A percentile compares a stretch with the other conserved stretches of the same genome.
phyloP scores from a whole-genome alignment of 2,113 vertebrate species.

The Rhynchopsitta pachyrhyncha region DNA sequence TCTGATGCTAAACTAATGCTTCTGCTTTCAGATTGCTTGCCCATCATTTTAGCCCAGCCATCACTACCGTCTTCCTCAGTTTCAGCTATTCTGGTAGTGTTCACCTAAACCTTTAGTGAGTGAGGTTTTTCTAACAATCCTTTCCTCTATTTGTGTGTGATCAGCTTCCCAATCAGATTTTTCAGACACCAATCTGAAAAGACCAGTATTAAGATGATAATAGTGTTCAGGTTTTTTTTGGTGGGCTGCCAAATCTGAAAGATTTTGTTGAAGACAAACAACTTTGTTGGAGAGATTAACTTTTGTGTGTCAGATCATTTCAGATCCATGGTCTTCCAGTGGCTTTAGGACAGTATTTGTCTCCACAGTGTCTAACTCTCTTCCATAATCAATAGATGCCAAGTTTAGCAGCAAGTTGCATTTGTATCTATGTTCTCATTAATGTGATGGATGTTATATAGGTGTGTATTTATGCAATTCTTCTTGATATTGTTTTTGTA shows the following conservation, averaged over 20 bases:
- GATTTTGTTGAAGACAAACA: neutral
- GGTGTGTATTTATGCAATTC: constrained; percentile 52
- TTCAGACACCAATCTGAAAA: neutral
- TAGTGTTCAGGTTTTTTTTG: neutral
- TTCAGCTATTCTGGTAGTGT: neutral
- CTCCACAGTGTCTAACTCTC: neutral
- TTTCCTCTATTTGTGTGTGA: neutral
- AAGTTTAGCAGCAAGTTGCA: neutral
- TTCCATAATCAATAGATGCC: constrained; percentile 28
- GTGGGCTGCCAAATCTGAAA: neutral
- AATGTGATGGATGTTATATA: constrained; percentile 25
- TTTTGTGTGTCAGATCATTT: neutral
- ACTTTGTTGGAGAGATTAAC: neutral
- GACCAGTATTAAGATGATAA: neutral
- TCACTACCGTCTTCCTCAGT: neutral
- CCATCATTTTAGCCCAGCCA: neutral
- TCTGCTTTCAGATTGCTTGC: neutral
- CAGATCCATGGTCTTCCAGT: neutral
- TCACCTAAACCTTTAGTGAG: neutral
- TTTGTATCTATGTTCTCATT: constrained; percentile 12
- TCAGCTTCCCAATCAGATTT: neutral
- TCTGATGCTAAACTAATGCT: neutral
- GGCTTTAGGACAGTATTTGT: constrained; percentile 19
- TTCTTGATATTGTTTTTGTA: constrained; percentile 59
- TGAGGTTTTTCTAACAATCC: neutral